Percentiles rank a stretch among this genome's conserved stretches.
Evolutionary conservation across 2,113 vertebrate species (phyloP).

Genomic region (Centropus bengalensis): DNA sequence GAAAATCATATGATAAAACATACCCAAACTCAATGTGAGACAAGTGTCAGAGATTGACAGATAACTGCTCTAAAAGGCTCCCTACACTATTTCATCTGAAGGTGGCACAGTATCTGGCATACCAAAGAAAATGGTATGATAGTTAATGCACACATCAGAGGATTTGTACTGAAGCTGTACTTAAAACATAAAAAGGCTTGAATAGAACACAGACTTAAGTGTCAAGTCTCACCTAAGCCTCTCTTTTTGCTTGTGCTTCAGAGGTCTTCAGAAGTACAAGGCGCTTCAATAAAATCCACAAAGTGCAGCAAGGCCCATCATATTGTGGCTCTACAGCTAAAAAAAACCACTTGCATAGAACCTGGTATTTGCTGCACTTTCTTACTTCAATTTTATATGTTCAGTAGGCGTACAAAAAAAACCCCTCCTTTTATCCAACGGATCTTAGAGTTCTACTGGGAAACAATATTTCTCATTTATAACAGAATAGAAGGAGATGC

Average conservation of each 20-base stretch:
- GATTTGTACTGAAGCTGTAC: not conserved
- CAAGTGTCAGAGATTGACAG: not conserved
- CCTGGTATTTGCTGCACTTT: conserved; percentile 35
- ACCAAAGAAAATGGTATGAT: not conserved
- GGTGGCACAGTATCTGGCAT: not conserved
- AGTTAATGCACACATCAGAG: not conserved
- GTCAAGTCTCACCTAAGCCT: not conserved
- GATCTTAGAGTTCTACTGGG: conserved; percentile 43
- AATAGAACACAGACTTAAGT: not conserved
- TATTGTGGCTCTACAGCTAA: not conserved
- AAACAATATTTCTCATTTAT: conserved; percentile 60
- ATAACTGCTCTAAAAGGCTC: not conserved
- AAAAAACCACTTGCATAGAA: not conserved
- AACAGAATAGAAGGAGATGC: conserved; percentile 48
- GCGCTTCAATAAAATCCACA: not conserved
- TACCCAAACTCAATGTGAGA: not conserved
- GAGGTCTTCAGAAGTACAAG: not conserved
- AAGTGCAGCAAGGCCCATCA: not conserved
- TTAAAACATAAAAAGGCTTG: not conserved
- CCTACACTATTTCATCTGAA: not conserved
- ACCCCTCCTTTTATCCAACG: conserved; percentile 18
- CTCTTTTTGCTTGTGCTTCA: not conserved
- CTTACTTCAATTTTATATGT: conserved; percentile 53
- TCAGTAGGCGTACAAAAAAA: conserved; percentile 33
- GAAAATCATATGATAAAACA: not conserved